These are phyloP conservation scores for Ceyx margarethae DNA, from an alignment of 2,113 vertebrate species.

Conservation along the genomic window DNA sequence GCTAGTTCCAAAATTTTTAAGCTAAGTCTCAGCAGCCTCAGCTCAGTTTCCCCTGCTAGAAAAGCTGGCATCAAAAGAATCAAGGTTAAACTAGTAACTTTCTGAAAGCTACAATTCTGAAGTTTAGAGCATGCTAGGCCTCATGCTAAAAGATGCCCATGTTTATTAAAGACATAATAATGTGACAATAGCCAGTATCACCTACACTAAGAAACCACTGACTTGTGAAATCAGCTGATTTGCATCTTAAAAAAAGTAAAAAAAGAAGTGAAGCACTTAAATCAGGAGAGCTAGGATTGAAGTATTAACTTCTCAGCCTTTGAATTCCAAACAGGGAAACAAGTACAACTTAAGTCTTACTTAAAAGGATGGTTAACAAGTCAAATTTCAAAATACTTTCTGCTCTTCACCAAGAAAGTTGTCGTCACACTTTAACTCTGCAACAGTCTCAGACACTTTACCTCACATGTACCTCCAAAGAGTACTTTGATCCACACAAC, in stretches of 20 bases:
- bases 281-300: neutral
- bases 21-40: neutral
- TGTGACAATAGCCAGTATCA: neutral
- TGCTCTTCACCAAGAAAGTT: neutral
- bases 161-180: neutral
- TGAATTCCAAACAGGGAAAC: neutral
- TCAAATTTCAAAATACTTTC: neutral
- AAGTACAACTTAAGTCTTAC: neutral
- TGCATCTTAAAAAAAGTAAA: neutral
- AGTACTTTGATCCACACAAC: neutral
- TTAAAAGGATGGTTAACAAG: neutral
- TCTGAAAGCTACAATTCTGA: neutral
- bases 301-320: neutral
- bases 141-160: neutral
- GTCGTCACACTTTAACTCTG: neutral
- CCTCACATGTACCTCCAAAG: neutral
- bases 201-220: neutral
- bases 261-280: neutral
- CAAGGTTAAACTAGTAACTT: neutral
- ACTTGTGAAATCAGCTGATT: neutral
- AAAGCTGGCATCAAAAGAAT: neutral
- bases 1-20: conserved; percentile 33
- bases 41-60: neutral
- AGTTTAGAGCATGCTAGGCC: neutral
- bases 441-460: neutral